Base-by-base conservation (phyloP, 2,888 invertebrate genomes). In the Miltochrista miniata region DNA sequence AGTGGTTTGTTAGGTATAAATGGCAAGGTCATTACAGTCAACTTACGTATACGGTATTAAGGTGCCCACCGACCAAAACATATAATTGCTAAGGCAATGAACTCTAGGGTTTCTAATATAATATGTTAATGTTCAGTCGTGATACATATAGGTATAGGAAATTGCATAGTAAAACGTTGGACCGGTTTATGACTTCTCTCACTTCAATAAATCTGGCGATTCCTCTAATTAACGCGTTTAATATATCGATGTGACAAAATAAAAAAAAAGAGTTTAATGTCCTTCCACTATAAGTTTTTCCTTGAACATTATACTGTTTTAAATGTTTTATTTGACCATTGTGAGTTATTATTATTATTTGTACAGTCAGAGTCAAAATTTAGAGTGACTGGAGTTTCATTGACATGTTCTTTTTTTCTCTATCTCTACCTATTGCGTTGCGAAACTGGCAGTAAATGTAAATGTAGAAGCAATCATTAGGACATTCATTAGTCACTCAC, bases 11-110 rank as follows among this genome's bases (percentile, higher is more conserved):
- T 71, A 68, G 64, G 60, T 68, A 70, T 71, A 76, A 66, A 76
- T 74, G 70, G 74, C 81, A 85, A 85, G 81, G 82, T 79, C 81
- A 77, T 69, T 60, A 64, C 72, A 74, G 54, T 54, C 61, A 56
- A 61, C 69, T 66, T 52, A 70, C 75, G 51, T 74, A 74, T 74
- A 70, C 65, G 51, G 60, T 58, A 42, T 70, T 68, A 68, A 50
- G 48, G 59, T 56, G 57, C 40, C 59, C 48, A 58, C 65, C 49
- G 61, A 52, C 49, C 62, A 56, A 51, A 56, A 51, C 52, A 52
- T 61, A 51, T 58, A 47, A 51, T 54, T 48, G 40, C 14, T 45
- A 54, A 69, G 66, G 63, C 70, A 61, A 69, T 76, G 69, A 74
- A 70, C 74, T 61, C 55, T 45, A 45, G 50, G 37, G 51, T 43